These are phyloP conservation scores for Rhinatrema bivittatum DNA, from an alignment of 2,797 vertebrate genomes.

Conservation along the genomic window DNA sequence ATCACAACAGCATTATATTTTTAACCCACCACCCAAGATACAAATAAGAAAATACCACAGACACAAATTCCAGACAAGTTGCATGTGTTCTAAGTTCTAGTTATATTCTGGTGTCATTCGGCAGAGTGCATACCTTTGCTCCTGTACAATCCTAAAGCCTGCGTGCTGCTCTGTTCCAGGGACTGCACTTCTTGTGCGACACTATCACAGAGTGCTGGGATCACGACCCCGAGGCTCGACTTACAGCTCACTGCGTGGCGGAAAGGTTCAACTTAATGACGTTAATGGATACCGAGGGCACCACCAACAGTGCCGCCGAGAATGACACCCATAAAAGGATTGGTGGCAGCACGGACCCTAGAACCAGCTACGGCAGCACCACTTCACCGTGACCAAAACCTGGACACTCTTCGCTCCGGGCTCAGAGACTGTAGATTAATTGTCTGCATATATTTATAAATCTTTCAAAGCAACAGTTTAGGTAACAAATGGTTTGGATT, in stretches of 20 bases:
- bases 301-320: slow-evolving; percentile 43
- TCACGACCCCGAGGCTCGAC: slow-evolving; percentile 82
- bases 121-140: too few species aligned
- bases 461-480: slow-evolving; percentile 25
- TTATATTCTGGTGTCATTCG: too few species aligned
- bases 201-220: slow-evolving; percentile 87
- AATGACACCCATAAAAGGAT: slow-evolving; percentile 37
- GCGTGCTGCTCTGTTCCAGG: slow-evolving; percentile 53
- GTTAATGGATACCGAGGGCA: slow-evolving; percentile 46
- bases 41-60: too few species aligned
- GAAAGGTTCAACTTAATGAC: slow-evolving; percentile 71
- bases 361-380: slow-evolving; percentile 11
- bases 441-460: slow-evolving; percentile 31
- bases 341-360: slow-evolving; percentile 14
- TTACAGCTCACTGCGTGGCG: slow-evolving; percentile 82
- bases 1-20: too few species aligned
- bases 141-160: too few species aligned
- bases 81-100: too few species aligned
- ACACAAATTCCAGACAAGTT: too few species aligned
- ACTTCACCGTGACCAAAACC: slow-evolving; percentile 11
- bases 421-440: too few species aligned
- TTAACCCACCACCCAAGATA: too few species aligned
- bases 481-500: too few species aligned
- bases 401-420: too few species aligned
- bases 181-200: slow-evolving; percentile 74